Evolutionary conservation across 2,797 vertebrate species (phyloP), one percentile per base, ranked within the genome.

Genomic region (Sphenopsis melanotis): DNA sequence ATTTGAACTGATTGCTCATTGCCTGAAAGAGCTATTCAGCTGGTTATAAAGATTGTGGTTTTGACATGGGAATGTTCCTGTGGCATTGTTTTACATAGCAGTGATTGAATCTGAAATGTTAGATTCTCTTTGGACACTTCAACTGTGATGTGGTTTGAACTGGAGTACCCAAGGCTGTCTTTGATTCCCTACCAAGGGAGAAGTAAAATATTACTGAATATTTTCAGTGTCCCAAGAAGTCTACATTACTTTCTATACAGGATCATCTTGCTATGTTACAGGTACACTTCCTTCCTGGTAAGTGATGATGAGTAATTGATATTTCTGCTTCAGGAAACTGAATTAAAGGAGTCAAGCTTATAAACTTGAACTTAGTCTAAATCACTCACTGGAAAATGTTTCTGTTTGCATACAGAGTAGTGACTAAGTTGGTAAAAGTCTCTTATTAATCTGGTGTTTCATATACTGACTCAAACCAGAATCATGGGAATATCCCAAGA

Each of bases 71-170:
- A 96, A 91, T 79, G 86, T 91, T 96, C 57, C 59, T 94, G 86
- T 82, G 84, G 83, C 93, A 93, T 96, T 97, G 80, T 95, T 97
- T 96, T 91, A 89, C 89, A 91, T 47, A 95, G 70, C 69, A 92
- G 86, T 76, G 91, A 52, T 53, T 76, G 49, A 78, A 84, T 93
- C 39, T 89, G 90, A 96, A 97, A 96, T 85, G 77, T 92, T 75
- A 96, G 90, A 89, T 72, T 92, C 90, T 96, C 89, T 95, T 87
- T 79, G 76, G 90, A 87, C 52, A 47, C 46, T 92, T 92, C 61
- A 92, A 13, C 69, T 93, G 53, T 74, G 88, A 89, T 96, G 95
- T 92, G 94, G 83, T 95, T 97, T 93, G 83, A 96, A 95, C 52
- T 59, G 60, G 42, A 65, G 60, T 74, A 82, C 37, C 41, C 76